phyloP scores from a whole-genome alignment of 2,113 vertebrate genomes.

The Saccopteryx leptura region DNA sequence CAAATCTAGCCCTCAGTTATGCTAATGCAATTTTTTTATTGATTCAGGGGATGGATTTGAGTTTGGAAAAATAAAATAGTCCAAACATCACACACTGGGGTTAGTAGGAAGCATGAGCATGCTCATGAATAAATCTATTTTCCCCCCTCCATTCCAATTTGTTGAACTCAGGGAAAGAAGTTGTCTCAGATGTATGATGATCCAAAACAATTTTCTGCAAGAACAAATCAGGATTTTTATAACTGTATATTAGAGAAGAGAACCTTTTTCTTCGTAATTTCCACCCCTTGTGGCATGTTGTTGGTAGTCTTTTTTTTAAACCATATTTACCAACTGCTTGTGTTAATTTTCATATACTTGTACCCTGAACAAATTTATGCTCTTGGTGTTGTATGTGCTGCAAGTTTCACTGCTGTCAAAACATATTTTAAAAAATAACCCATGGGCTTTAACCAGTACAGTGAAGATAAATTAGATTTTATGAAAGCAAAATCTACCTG shows the following conservation, averaged over 20 bases:
- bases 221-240: slow-evolving; percentile 68
- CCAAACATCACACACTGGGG: slow-evolving; percentile 30
- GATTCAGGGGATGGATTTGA: slow-evolving; percentile 65
- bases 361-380: slow-evolving; percentile 65
- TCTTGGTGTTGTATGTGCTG: slow-evolving; percentile 61
- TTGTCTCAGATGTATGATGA: slow-evolving; percentile 41
- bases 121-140: slow-evolving; percentile 49
- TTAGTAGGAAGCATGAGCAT: slow-evolving; percentile 67
- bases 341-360: slow-evolving; percentile 69
- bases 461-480: slow-evolving; percentile 70
- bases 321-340: slow-evolving; percentile 45
- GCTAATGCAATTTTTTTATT: slow-evolving; percentile 68
- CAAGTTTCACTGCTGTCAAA: slow-evolving; percentile 75
- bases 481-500: slow-evolving; percentile 64
- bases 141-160: slow-evolving; percentile 60
- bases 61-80: slow-evolving; percentile 65
- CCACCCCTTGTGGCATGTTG: slow-evolving; percentile 10
- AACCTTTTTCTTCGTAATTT: slow-evolving; percentile 62
- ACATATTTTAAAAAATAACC: slow-evolving; percentile 74
- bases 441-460: slow-evolving; percentile 66
- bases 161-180: slow-evolving; percentile 23
- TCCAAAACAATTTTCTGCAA: slow-evolving; percentile 50
- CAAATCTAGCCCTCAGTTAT: slow-evolving; percentile 62
- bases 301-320: background rate
- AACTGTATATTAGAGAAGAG: slow-evolving; percentile 48